Evolutionary conservation across 2,888 invertebrate genomes (phyloP), one percentile per base, ranked within the genome.

Genomic region (Cheilosia scutellata): DNA sequence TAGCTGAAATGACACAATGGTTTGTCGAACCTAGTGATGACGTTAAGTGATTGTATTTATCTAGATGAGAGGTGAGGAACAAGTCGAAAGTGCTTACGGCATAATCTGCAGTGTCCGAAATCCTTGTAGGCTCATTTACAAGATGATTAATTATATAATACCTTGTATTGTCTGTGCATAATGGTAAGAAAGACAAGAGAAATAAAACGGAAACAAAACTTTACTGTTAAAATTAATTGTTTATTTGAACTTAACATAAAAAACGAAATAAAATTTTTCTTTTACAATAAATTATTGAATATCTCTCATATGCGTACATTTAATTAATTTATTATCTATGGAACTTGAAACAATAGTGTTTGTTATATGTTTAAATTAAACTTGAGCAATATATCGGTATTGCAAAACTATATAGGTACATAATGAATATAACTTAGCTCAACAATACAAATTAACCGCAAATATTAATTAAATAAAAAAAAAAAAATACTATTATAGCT

Each of bases 171-270:
- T 20, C 2, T 20, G 20, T 20, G 20, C 20, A 20, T 0, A 20
- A 20, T 20, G 20, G 20, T 1, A 20, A 20, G 2, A 20, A 20
- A 20, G 20, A 2, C 20, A 20, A 20, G 20, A 20, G 20, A 20
- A 20, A 20, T 20, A 20, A 20, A 2, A 20, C 20, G 20, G 20
- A 20, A 20, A 20, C 20, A 20, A 20, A 20, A 20, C 20, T 20
- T 20, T 20, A 53, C 42, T 53, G 3, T n/a, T 31, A 9, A 31
- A 55, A 40, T 27, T 47, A 33, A 5, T 27, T 37, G 33, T 57
- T 76, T 70, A 70, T 82, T 82, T 63, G 9, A 70, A 82, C 63
- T 82, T 63, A 75, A 58, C 40, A 49, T 63, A 57, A 40, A 57
- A 9, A 60, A 20, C n/a, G 29, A 20, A 29, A 55, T n/a, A 55